Evolutionary conservation across 2,113 vertebrate genomes (phyloP).

Genomic region (Ceuthmochares aereus): DNA sequence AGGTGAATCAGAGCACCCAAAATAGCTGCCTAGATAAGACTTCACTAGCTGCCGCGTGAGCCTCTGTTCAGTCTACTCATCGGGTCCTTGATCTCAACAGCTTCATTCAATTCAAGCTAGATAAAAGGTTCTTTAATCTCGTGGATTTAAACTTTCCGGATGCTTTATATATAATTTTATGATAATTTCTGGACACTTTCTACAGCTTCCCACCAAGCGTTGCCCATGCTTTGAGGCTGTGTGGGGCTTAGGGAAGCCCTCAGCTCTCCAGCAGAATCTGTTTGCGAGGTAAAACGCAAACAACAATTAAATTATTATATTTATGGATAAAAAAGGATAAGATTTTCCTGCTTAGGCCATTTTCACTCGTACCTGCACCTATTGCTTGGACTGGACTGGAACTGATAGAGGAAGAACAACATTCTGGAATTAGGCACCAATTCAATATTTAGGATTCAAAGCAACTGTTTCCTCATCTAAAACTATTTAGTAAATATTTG

Average conservation of each 20-base stretch:
- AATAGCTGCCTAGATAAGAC: conserved; percentile 4
- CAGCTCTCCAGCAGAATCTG: rapidly evolving
- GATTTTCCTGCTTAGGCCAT: background rate
- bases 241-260: background rate
- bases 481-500: background rate
- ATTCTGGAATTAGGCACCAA: background rate
- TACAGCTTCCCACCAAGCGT: background rate
- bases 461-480: background rate
- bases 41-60: background rate
- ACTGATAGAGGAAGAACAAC: background rate
- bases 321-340: background rate
- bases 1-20: conserved; percentile 22
- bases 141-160: background rate
- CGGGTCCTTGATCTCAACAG: background rate
- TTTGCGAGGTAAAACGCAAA: background rate
- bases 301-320: background rate
- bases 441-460: background rate
- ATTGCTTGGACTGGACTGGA: background rate
- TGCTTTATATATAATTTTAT: background rate
- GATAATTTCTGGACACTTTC: background rate
- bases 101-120: background rate
- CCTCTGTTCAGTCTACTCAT: background rate
- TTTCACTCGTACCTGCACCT: background rate
- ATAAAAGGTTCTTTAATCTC: background rate
- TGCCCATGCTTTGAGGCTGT: background rate